A percentile compares a stretch with the other conserved stretches of the same genome.
These are phyloP conservation scores for Apodemia zela DNA, from an alignment of 2,888 invertebrate genomes.

Conservation along the genomic window DNA sequence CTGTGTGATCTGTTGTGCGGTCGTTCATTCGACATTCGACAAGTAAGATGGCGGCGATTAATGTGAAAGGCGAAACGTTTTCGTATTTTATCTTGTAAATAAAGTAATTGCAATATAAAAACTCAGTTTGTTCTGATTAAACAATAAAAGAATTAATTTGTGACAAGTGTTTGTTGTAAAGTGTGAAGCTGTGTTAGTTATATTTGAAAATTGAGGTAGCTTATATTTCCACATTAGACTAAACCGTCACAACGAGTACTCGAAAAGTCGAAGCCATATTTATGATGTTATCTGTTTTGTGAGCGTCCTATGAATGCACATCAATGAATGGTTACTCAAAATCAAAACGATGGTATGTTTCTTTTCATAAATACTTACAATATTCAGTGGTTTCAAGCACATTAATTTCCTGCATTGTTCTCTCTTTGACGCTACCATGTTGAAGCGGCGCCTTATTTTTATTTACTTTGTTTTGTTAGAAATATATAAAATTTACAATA, in stretches of 20 bases:
- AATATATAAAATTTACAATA: constrained; percentile 26
- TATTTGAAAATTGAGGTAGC: constrained; percentile 52
- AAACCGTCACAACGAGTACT: constrained; percentile 77
- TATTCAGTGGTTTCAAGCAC: constrained; percentile 37
- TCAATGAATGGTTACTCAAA: constrained; percentile 65
- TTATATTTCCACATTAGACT: constrained; percentile 75
- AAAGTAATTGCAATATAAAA: constrained; percentile 62
- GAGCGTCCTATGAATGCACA: constrained; percentile 75
- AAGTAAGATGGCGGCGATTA: constrained; percentile 83
- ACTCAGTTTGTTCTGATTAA: constrained; percentile 45
- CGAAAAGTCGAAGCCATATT: constrained; percentile 82
- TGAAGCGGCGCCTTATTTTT: constrained; percentile 69
- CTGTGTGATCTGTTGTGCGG: constrained; percentile 81
- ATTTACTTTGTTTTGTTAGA: constrained; percentile 36
- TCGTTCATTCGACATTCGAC: constrained; percentile 76
- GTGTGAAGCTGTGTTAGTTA: constrained; percentile 55
- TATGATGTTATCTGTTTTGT: constrained; percentile 81
- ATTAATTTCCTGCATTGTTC: constrained; percentile 56
- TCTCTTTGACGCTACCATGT: constrained; percentile 68
- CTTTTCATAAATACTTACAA: constrained; percentile 39
- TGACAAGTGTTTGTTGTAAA: constrained; percentile 50
- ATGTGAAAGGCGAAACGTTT: constrained; percentile 84
- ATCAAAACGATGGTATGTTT: constrained; percentile 72
- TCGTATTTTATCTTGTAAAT: constrained; percentile 76
- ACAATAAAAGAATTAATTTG: constrained; percentile 40